Percentiles rank a stretch among this genome's conserved stretches.
Conservation (phyloP, 2,888 invertebrate species). For the Nasonia oneida region DNA sequence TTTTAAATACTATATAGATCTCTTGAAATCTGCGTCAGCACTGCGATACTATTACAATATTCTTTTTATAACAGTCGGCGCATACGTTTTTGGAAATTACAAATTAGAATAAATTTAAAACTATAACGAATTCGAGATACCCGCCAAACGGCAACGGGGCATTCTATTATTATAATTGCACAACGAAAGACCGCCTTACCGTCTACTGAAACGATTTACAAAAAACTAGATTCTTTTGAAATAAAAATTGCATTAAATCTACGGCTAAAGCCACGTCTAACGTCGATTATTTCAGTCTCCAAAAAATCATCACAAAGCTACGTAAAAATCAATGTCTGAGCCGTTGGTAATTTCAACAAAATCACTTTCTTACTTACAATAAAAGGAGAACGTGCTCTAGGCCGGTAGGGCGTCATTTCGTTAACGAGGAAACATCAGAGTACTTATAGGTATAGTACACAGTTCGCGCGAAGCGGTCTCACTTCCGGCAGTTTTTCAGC, state of each 20-base stretch:
- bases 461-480: not conserved
- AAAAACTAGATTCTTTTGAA: not conserved
- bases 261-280: not conserved
- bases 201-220: not conserved
- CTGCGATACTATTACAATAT: not conserved
- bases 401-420: not conserved
- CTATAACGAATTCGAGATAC: not conserved
- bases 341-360: not conserved
- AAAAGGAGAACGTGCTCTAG: not conserved
- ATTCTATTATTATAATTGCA: slow-evolving; percentile 5
- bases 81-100: not conserved
- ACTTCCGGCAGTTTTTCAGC: slow-evolving; percentile 14
- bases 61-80: not conserved
- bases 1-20: not conserved
- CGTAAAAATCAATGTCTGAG: not conserved
- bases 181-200: not conserved
- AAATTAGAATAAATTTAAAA: not conserved
- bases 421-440: not conserved
- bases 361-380: not conserved
- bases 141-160: not conserved
- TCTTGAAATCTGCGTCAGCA: not conserved
- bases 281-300: not conserved
- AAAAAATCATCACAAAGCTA: not conserved
- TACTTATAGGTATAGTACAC: not conserved
- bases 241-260: not conserved